Evolutionary conservation across 2,888 invertebrate species (phyloP).

Genomic region (Rhagium mordax): DNA sequence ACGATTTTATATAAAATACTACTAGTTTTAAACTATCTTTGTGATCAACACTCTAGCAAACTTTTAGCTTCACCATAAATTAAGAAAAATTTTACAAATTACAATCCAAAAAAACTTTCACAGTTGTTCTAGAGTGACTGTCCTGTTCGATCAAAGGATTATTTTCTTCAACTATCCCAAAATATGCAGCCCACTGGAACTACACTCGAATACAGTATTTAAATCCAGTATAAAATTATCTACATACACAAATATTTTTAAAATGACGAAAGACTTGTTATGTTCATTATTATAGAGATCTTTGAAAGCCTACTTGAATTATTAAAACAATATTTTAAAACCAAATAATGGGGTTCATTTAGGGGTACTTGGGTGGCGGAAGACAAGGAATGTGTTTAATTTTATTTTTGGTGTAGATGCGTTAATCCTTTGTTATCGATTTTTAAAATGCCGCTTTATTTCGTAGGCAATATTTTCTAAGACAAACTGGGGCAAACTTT

Average conservation of each 20-base stretch:
- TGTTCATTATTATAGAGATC: slow-evolving; percentile 67
- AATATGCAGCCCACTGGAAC: slow-evolving; percentile 18
- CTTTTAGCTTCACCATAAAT: no score
- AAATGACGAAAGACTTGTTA: slow-evolving; percentile 67
- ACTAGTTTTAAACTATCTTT: no score
- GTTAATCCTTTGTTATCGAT: no score
- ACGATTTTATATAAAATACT: no score
- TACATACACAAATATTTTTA: slow-evolving; percentile 64
- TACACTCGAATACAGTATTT: slow-evolving; percentile 31
- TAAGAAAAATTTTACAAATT: no score
- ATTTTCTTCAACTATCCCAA: slow-evolving; percentile 24
- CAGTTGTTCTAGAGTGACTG: background rate
- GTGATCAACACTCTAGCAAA: no score
- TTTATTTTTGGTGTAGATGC: slow-evolving; percentile 18
- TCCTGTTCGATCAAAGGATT: slow-evolving; percentile 1
- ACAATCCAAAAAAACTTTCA: no score
- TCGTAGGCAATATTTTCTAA: no score
- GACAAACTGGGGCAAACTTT: no score
- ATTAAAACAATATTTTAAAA: slow-evolving; percentile 37
- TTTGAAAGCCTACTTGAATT: slow-evolving; percentile 63
- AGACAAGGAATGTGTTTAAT: slow-evolving; percentile 49
- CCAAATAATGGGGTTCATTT: slow-evolving; percentile 30
- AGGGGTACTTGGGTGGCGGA: slow-evolving; percentile 48
- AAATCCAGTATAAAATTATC: slow-evolving; percentile 68
- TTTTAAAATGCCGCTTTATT: background rate